Evolutionary conservation across 2,113 vertebrate species (phyloP), one percentile per base, ranked within the genome.

Genomic region (rat (Rattus norvegicus)): DNA sequence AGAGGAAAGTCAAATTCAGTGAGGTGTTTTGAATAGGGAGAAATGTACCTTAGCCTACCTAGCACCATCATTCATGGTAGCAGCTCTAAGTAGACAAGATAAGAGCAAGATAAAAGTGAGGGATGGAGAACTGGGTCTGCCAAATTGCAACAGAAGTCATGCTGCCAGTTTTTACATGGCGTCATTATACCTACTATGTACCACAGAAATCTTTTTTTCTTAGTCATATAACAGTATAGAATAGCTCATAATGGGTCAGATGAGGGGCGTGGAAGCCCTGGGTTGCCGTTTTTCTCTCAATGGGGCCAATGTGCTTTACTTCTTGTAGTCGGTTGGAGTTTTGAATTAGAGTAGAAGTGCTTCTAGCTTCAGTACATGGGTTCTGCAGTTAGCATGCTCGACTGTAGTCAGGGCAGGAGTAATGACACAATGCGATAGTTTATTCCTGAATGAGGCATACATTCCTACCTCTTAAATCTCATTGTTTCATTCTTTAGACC

Each of bases 401-500:
- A 52, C 6, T 81, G 16, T 61, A 86, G 6, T 87, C 43, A 49
- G 36, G 65, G 19, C 30, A 33, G 8, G 22, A 92, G 33, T n/a
- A 7, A 61, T 61, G 19, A 84, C 69, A 26, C 24, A 5, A 43
- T 84, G 56, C 72, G 76, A n/a, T n/a, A 49, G 4, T n/a, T 2
- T 39, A 13, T 59, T 81, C 33, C 79, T 22, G 49, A 80, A 30
- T 4, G 43, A 81, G 36, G 24, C n/a, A 85, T 7, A 54, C 22
- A 33, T 72, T 20, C 7, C 7, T 91, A 20, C 67, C 30, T 11
- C 26, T 61, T 52, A 56, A 1, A 24, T 47, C 39, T 65, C 59
- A 84, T 26, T 84, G 56, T 84, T 16, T 91, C 69, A 76, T 85
- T 92, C n/a, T 56, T 70, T 95, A 61, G 73, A 90, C 47, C 3